Conservation (phyloP, 2,797 vertebrate species). For the Hybognathus amarus region DNA sequence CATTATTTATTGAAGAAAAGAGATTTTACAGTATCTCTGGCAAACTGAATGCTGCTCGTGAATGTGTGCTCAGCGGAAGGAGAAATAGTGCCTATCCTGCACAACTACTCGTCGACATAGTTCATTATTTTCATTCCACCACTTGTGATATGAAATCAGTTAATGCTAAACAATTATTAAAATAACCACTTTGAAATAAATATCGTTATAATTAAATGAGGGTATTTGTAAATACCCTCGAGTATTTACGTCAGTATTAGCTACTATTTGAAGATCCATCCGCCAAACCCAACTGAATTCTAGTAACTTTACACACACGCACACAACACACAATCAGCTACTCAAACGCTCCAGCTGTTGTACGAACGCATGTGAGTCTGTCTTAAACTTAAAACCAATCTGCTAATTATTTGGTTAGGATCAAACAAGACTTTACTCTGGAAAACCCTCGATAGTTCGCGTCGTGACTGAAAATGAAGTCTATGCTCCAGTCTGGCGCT, state of each 20-base stretch:
- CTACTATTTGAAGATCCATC: slow-evolving; percentile 2
- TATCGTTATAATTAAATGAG: too few relatives aligned
- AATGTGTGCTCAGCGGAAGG: neutral
- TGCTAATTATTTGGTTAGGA: too few relatives aligned
- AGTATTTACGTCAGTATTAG: too few relatives aligned
- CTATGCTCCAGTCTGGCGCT: neutral
- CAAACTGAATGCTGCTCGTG: neutral
- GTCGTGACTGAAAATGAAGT: neutral
- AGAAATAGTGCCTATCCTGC: neutral
- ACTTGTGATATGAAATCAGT: neutral
- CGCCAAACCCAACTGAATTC: neutral
- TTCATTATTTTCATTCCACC: neutral
- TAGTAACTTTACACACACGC: too few relatives aligned
- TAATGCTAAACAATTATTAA: neutral
- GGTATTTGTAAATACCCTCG: neutral
- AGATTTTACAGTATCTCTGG: neutral
- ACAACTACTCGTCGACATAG: neutral
- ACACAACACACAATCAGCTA: neutral
- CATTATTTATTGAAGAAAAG: neutral
- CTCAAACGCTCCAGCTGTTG: too few relatives aligned
- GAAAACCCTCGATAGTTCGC: neutral
- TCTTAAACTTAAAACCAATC: neutral
- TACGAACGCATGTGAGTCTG: too few relatives aligned
- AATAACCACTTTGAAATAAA: neutral
- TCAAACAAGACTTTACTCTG: neutral